Evolutionary conservation across 2,888 invertebrate species (phyloP).

Genomic region (Megalurothrips usitatus): DNA sequence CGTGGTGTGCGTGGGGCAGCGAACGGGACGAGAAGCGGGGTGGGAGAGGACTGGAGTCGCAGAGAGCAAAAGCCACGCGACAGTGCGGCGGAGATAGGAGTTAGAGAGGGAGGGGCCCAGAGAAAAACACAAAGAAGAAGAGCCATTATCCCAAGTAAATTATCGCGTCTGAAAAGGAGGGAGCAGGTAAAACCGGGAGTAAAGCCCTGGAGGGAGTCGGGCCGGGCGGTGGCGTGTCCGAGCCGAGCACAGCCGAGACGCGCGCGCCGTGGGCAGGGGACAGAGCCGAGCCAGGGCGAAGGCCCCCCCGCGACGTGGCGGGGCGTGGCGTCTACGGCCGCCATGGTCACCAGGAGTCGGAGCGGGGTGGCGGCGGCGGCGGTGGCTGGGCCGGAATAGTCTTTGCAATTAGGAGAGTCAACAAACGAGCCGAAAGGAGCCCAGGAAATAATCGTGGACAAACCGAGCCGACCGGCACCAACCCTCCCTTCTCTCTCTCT

Average conservation of each 20-base stretch:
- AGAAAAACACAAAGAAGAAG: conserved; percentile 3
- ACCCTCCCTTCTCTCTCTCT: background rate
- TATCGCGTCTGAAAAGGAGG: conserved; percentile 20
- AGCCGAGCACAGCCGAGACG: background rate
- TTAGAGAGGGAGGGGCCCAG: background rate
- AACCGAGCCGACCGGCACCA: background rate
- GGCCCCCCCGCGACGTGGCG: background rate
- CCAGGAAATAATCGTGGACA: conserved; percentile 26
- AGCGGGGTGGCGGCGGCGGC: background rate
- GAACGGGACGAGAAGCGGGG: background rate
- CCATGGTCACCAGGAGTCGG: background rate
- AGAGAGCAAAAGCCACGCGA: background rate
- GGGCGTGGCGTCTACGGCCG: background rate
- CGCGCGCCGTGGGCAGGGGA: too few relatives aligned
- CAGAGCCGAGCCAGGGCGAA: too few relatives aligned
- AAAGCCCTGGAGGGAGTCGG: background rate
- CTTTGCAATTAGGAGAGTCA: conserved; percentile 26
- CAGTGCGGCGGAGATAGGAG: background rate
- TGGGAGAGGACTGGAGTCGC: background rate
- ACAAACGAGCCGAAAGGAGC: conserved; percentile 22
- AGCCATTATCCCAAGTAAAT: conserved; percentile 23
- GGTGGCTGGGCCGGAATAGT: conserved; percentile 5
- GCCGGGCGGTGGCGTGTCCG: background rate
- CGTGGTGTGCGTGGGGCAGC: too few relatives aligned
- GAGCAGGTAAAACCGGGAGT: background rate